phyloP scores from a whole-genome alignment of 2,113 vertebrate species.

The Lycaon pictus region DNA sequence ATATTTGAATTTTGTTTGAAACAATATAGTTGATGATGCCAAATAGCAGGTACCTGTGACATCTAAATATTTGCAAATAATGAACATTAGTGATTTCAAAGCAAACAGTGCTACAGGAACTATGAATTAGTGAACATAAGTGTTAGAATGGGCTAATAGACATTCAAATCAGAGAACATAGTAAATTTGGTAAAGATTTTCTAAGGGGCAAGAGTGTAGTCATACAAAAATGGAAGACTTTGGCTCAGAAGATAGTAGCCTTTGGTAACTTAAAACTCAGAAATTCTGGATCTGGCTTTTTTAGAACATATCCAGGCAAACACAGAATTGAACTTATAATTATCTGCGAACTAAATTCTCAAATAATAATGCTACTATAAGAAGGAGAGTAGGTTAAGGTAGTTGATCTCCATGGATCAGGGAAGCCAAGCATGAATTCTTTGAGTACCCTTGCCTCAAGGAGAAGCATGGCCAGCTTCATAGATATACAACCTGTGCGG shows the following conservation, averaged over 20 bases:
- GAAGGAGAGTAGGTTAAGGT: background rate
- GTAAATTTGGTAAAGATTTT: constrained; percentile 26
- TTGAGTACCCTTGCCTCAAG: background rate
- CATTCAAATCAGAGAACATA: constrained; percentile 7
- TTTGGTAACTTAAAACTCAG: constrained; percentile 23
- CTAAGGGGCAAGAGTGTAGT: background rate
- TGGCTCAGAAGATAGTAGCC: background rate
- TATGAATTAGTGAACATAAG: constrained; percentile 7
- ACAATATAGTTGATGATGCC: background rate
- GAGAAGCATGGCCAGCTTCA: background rate
- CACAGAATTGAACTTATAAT: background rate
- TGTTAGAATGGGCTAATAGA: background rate
- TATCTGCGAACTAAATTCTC: background rate
- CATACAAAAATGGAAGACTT: background rate
- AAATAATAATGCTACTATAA: background rate
- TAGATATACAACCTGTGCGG: background rate
- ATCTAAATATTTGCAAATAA: constrained; percentile 14
- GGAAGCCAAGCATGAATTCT: background rate
- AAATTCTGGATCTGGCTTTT: background rate
- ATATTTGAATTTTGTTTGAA: constrained; percentile 37
- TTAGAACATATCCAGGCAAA: background rate
- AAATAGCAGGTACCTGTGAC: background rate
- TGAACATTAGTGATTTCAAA: constrained; percentile 20
- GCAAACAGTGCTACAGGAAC: background rate
- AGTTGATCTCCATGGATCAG: background rate